phyloP scores from a whole-genome alignment of 1,140 invertebrate genomes.

The Habropoda laboriosa region DNA sequence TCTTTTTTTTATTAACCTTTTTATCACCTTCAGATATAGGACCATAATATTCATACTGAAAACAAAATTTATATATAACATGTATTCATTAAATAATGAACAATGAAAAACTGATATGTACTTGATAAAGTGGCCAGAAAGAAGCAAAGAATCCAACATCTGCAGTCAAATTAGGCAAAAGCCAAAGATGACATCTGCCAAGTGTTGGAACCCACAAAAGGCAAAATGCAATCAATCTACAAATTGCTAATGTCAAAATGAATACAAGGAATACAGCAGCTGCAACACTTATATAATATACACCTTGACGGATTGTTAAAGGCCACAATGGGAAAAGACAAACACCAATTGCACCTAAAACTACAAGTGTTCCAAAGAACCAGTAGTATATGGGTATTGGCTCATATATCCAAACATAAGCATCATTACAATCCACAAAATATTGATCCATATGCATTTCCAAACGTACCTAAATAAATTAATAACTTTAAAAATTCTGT shows the following conservation, averaged over 20 bases:
- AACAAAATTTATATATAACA: slow-evolving; percentile 36
- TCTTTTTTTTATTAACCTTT: slow-evolving; percentile 88
- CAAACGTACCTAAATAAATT: slow-evolving; percentile 85
- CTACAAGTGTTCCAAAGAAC: slow-evolving; percentile 94
- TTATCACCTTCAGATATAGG: slow-evolving; percentile 81
- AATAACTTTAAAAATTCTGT: slow-evolving; percentile 1
- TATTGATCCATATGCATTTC: slow-evolving; percentile 98
- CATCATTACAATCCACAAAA: slow-evolving; percentile 96
- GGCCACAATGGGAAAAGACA: slow-evolving; percentile 99
- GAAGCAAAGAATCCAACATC: slow-evolving; percentile 99
- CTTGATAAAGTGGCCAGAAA: slow-evolving; percentile 98
- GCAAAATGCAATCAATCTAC: slow-evolving; percentile 95
- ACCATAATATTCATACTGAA: slow-evolving; percentile 90
- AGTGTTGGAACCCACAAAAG: slow-evolving; percentile 94
- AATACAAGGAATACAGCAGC: slow-evolving; percentile 97
- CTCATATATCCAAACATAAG: slow-evolving; percentile 99
- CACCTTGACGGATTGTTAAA: slow-evolving; percentile 93
- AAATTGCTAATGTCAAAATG: slow-evolving; percentile 93
- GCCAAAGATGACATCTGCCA: slow-evolving; percentile 97
- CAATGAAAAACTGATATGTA: slow-evolving; percentile 72
- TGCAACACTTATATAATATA: slow-evolving; percentile 98
- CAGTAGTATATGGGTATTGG: slow-evolving; percentile 98
- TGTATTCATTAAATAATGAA: slow-evolving; percentile 12
- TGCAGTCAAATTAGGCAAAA: slow-evolving; percentile 98
- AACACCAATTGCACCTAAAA: slow-evolving; percentile 96